These are phyloP conservation scores for Pseudomyrmex dendroicus DNA, from an alignment of 1,140 invertebrate species.

Conservation along the genomic window DNA sequence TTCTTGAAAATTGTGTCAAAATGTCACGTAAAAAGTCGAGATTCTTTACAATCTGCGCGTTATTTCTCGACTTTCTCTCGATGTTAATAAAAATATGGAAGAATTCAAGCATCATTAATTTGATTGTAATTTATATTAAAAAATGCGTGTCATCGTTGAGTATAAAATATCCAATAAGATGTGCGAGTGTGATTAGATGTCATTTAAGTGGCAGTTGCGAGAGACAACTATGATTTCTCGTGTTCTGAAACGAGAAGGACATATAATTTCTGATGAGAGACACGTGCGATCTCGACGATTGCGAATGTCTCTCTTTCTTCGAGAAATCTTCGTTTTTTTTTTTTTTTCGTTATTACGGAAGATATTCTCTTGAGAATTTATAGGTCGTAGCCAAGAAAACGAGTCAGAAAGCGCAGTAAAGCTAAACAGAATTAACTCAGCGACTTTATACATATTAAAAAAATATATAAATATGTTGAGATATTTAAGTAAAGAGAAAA, in stretches of 20 bases:
- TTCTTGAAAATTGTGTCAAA: too few relatives aligned
- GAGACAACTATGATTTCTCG: background rate
- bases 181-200: too few relatives aligned
- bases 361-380: conserved; percentile 29
- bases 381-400: conserved; percentile 3
- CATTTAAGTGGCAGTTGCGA: background rate
- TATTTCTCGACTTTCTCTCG: too few relatives aligned
- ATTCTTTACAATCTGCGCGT: too few relatives aligned
- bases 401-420: background rate
- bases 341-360: conserved; percentile 36
- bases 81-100: too few relatives aligned
- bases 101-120: too few relatives aligned
- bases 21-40: too few relatives aligned
- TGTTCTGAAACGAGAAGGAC: background rate
- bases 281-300: background rate
- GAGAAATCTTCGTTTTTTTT: background rate
- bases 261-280: background rate
- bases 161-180: too few relatives aligned
- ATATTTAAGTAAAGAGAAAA: conserved; percentile 9
- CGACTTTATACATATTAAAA: background rate
- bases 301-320: background rate
- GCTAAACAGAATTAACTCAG: background rate
- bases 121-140: too few relatives aligned
- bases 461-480: background rate
- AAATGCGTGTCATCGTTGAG: too few relatives aligned